Base-by-base conservation (phyloP, 2,888 invertebrate genomes). In the Nysson spinosus region DNA sequence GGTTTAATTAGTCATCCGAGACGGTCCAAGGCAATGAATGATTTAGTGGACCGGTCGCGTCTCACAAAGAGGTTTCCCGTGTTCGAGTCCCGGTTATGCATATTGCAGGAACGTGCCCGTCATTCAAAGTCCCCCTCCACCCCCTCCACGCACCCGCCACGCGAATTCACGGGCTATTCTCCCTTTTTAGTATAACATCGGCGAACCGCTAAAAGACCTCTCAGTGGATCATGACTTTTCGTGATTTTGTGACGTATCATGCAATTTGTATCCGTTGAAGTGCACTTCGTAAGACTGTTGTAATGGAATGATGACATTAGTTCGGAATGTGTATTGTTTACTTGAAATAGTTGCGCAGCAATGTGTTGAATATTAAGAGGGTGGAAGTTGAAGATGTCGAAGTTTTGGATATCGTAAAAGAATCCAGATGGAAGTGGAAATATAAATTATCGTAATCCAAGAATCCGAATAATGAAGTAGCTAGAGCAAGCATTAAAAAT, bases 51-150 rank as follows among this genome's bases (percentile, higher is more conserved):
- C 65, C 66, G 71, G 72, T 71, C 75, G 70, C 74, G 72, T 65
- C 66, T 78, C 75, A 78, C 79, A 79, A 82, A 86, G 85, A 85
- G 85, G 85, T 85, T 85, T 86, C 79, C 79, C 81, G 76, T 86
- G 85, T 83, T 82, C 77, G 69, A 77, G 72, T 63, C 72, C 69
- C 73, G 79, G 80, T 78, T 84, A 84, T 85, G 83, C 85, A 85
- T 85, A 85, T 85, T 85, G 79, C 83, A 86, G 76, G 68, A 79
- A 80, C 78, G 79, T 76, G 80, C 77, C 83, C 80, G 82, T 83
- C 85, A 85, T 81, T 85, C 81, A 83, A 81, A 75, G 65, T 68
- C 69, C 75, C 47, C 61, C 51, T 43, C 19, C 19, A 14, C 12
- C 11, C 12, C 39, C 17, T 19, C 9, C 17, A 3, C 7, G 4